phyloP scores from a whole-genome alignment of 2,797 vertebrate species.

The Phoxinus dragarum region DNA sequence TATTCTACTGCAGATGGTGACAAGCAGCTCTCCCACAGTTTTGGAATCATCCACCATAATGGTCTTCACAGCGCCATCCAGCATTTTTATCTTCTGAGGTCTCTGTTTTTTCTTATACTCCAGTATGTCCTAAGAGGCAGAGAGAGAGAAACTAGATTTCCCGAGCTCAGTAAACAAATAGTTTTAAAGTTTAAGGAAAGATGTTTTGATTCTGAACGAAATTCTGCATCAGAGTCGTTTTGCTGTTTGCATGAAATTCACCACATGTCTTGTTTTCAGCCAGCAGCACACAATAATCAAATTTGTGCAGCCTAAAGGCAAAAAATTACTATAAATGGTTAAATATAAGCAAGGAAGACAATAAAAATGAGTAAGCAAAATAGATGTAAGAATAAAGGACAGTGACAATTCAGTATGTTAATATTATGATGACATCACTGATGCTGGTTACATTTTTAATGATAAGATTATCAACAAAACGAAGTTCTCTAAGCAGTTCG shows the following conservation, averaged over 20 bases:
- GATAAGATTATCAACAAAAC: neutral
- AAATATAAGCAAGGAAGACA: neutral
- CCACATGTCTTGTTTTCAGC: neutral
- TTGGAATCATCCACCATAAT: conserved; percentile 99
- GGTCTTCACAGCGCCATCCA: conserved; percentile 95
- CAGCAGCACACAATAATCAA: neutral
- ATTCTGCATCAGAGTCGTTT: neutral
- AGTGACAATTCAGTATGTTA: neutral
- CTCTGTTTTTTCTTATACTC: conserved; percentile 98
- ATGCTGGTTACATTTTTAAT: neutral
- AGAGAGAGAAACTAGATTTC: conserved; percentile 28
- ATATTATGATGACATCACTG: neutral
- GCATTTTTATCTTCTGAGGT: conserved; percentile 97
- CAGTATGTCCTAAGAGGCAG: conserved; percentile 85
- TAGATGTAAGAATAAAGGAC: neutral
- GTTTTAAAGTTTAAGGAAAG: neutral
- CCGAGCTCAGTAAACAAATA: neutral
- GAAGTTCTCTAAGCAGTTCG: neutral
- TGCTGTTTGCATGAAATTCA: neutral
- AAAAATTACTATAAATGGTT: neutral
- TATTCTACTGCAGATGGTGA: conserved; percentile 90
- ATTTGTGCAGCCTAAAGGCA: neutral
- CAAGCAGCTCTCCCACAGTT: conserved; percentile 94
- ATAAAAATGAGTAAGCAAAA: neutral
- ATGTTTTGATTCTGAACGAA: neutral